Evolutionary conservation across 2,113 vertebrate species (phyloP), one percentile per base, ranked within the genome.

Genomic region (Lichenostomus cassidix): DNA sequence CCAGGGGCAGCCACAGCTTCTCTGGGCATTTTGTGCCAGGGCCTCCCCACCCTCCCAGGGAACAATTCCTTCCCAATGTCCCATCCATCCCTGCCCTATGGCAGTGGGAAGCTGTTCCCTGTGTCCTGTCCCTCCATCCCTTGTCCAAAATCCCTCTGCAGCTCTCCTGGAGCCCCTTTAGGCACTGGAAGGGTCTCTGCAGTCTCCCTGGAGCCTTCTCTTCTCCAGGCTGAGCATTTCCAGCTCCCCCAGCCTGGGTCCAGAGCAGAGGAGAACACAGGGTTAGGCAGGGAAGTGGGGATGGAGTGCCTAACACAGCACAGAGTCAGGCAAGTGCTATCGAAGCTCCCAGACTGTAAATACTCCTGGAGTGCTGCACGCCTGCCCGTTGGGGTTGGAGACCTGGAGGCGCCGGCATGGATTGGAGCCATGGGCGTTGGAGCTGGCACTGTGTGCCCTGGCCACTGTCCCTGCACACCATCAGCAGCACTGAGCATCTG

Each of bases 371-470:
- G 92, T 8, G 56, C 35, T 37, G 44, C 2, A 7, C 3, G 0
- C 2, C 11, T 71, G 56, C 58, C 52, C 1, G 0, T 2, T 2
- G 8, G 59, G 33, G 44, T 9, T 14, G 46, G n/a, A 80, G 78
- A n/a, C 52, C 29, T 0, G 3, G 15, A 28, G 75, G 67, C 27
- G n/a, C 65, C 58, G 2, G 46, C 2, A 2, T 2, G 12, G 65
- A 0, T 4, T 3, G 7, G 42, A 10, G 56, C 75, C 0, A 1
- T 17, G n/a, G 71, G 42, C 0, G 0, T 3, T n/a, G 20, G 53
- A 49, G 80, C 33, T 8, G 6, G 78, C 9, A 3, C 24, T 1
- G 35, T 1, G 2, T 20, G 63, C 10, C 10, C 28, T 13, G 6
- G 14, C 58, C 11, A 0, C 62, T 47, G 12, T 5, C 52, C 44